Percentiles rank a stretch among this genome's conserved stretches.
These are phyloP conservation scores for Chrysina gloriosa DNA, from an alignment of 2,888 invertebrate species.

Conservation along the genomic window DNA sequence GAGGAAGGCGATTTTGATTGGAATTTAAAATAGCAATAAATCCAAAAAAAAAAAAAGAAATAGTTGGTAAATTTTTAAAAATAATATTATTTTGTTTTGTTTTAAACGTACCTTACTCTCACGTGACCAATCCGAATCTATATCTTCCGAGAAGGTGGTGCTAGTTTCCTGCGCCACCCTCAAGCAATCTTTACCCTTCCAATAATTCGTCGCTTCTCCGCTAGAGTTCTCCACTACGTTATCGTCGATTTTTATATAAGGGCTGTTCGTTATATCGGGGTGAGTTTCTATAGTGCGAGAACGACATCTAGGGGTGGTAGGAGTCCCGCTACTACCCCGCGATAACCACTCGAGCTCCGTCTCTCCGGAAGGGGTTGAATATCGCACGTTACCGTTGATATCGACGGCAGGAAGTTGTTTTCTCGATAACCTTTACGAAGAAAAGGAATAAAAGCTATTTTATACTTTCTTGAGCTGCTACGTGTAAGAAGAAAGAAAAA, in stretches of 20 bases:
- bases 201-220: conserved; percentile 55
- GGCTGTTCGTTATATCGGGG: not conserved
- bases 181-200: conserved; percentile 53
- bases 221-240: not conserved
- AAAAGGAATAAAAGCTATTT: not conserved
- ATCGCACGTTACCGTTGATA: conserved; percentile 79
- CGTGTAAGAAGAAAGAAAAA: too few species aligned
- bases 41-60: too few species aligned
- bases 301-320: not conserved
- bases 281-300: not conserved
- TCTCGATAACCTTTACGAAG: conserved; percentile 69
- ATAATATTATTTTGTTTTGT: not conserved
- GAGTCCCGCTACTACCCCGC: conserved; percentile 67
- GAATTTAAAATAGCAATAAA: too few species aligned
- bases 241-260: conserved; percentile 8
- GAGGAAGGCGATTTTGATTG: too few species aligned
- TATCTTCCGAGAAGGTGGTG: conserved; percentile 36
- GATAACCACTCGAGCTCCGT: conserved; percentile 84
- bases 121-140: conserved; percentile 49
- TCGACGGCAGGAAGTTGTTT: conserved; percentile 79
- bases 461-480: too few species aligned
- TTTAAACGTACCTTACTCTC: conserved; percentile 42
- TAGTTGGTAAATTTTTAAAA: not conserved
- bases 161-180: not conserved
- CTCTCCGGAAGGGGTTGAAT: conserved; percentile 70